Evolutionary conservation across 2,888 invertebrate genomes (phyloP).

Genomic region (Drosophila borborema): DNA sequence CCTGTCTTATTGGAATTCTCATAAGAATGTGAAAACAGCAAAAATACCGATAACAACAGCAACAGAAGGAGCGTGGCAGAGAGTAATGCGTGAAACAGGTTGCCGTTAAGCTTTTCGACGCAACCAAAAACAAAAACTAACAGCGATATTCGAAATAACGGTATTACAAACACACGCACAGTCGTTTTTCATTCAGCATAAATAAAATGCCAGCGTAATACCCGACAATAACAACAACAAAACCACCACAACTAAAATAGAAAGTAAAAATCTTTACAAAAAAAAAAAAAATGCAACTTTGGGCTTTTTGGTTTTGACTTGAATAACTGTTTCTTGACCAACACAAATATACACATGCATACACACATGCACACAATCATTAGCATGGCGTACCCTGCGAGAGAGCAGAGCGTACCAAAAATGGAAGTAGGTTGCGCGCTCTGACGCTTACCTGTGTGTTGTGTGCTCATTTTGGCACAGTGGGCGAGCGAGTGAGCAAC

Average conservation of each 20-base stretch:
- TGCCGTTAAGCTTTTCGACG: constrained; percentile 37
- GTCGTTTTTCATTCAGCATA: constrained; percentile 23
- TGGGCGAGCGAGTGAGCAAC: constrained; percentile 21
- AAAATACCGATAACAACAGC: constrained; percentile 29
- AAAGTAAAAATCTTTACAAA: constrained; percentile 57
- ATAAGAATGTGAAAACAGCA: constrained; percentile 71
- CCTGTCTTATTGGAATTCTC: constrained; percentile 72
- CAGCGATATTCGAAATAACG: constrained; percentile 47
- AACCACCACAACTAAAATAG: constrained; percentile 43
- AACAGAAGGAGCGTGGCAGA: constrained; percentile 23
- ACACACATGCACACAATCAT: constrained; percentile 9
- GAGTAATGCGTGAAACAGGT: constrained; percentile 50
- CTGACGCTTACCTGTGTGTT: constrained; percentile 44
- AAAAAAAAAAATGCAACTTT: constrained; percentile 50
- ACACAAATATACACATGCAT: constrained; percentile 21
- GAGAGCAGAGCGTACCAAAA: constrained; percentile 42
- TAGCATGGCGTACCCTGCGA: constrained; percentile 10
- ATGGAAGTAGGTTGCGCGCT: constrained; percentile 63
- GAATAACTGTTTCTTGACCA: constrained; percentile 56
- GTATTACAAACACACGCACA: constrained; percentile 29
- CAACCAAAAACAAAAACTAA: constrained; percentile 10
- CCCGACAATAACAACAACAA: constrained; percentile 22
- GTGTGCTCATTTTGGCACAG: constrained; percentile 42
- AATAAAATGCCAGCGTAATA: constrained; percentile 53
- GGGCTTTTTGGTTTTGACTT: constrained; percentile 48